These are phyloP conservation scores for Pantala flavescens DNA, from an alignment of 1,140 invertebrate species.

Conservation along the genomic window DNA sequence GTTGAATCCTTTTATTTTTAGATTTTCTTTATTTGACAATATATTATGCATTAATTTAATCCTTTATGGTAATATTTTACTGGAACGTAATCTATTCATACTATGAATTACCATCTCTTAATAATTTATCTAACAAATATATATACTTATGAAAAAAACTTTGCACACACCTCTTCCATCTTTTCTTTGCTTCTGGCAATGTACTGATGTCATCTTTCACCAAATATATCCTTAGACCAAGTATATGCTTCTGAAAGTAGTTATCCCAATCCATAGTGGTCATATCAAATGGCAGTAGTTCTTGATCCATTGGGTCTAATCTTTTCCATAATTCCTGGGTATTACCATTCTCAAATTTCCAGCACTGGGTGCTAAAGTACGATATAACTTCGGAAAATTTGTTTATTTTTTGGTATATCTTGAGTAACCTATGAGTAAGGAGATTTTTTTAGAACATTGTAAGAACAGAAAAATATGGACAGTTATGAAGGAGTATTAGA, in stretches of 20 bases:
- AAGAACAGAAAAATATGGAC: neutral
- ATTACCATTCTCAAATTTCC: slow-evolving; percentile 57
- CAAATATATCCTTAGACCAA: slow-evolving; percentile 53
- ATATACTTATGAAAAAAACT: neutral
- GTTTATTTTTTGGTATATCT: slow-evolving; percentile 63
- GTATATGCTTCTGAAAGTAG: slow-evolving; percentile 53
- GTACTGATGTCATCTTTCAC: slow-evolving; percentile 59
- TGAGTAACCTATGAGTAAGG: slow-evolving; percentile 43
- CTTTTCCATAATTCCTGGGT: slow-evolving; percentile 43
- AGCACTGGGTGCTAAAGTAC: slow-evolving; percentile 60
- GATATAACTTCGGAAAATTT: slow-evolving; percentile 57
- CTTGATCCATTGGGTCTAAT: slow-evolving; percentile 46
- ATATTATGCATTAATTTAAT: neutral
- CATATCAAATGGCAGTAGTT: slow-evolving; percentile 58
- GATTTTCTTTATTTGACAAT: neutral
- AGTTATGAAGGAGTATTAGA: neutral
- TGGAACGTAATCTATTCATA: too few species aligned
- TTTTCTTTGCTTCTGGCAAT: slow-evolving; percentile 44
- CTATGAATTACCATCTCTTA: too few species aligned
- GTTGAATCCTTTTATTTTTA: too few species aligned
- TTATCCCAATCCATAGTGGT: slow-evolving; percentile 52
- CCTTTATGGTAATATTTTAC: neutral
- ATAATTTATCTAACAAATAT: neutral
- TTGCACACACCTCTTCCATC: slow-evolving; percentile 43
- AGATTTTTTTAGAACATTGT: slow-evolving; percentile 15